Conservation (phyloP, 2,888 invertebrate species). For the Brachynemurus nebulosus region DNA sequence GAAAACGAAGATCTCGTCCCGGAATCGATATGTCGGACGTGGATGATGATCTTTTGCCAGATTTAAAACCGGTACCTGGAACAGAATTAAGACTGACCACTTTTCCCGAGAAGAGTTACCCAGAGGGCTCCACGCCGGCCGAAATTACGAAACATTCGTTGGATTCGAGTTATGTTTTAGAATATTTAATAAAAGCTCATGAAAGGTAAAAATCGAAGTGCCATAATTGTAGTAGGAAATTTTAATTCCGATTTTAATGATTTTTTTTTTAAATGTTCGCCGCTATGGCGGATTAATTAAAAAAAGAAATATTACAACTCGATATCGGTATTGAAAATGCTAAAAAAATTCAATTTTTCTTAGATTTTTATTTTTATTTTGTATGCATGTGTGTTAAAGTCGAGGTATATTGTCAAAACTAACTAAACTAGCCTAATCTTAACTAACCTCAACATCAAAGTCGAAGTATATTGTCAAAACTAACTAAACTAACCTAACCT, state of each 20-base stretch:
- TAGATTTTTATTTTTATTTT: background rate
- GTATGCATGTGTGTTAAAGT: too few relatives aligned
- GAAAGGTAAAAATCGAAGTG: slow-evolving; percentile 38
- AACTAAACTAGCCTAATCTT: too few relatives aligned
- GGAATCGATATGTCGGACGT: slow-evolving; percentile 39
- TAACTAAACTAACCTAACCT: too few relatives aligned
- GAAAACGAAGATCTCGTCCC: slow-evolving; percentile 29
- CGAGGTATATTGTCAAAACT: too few relatives aligned
- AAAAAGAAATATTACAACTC: too few relatives aligned
- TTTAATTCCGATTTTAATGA: too few relatives aligned
- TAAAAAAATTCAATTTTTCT: background rate
- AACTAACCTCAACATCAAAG: too few relatives aligned
- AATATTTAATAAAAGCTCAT: slow-evolving; percentile 43
- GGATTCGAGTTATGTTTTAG: slow-evolving; percentile 61
- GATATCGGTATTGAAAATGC: too few relatives aligned
- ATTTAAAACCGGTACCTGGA: slow-evolving; percentile 65
- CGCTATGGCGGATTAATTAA: too few relatives aligned
- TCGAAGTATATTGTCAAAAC: too few relatives aligned
- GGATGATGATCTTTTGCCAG: slow-evolving; percentile 65
- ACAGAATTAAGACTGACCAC: slow-evolving; percentile 66
- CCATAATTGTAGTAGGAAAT: too few relatives aligned
- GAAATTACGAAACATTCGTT: slow-evolving; percentile 79
- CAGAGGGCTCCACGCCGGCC: slow-evolving; percentile 61
- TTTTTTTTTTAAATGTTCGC: too few relatives aligned
- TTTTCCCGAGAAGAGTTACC: slow-evolving; percentile 62